A percentile compares a stretch with the other conserved stretches of the same genome.
Conservation (phyloP, 2,797 vertebrate species). For the Neosilurus hyrtlii region DNA sequence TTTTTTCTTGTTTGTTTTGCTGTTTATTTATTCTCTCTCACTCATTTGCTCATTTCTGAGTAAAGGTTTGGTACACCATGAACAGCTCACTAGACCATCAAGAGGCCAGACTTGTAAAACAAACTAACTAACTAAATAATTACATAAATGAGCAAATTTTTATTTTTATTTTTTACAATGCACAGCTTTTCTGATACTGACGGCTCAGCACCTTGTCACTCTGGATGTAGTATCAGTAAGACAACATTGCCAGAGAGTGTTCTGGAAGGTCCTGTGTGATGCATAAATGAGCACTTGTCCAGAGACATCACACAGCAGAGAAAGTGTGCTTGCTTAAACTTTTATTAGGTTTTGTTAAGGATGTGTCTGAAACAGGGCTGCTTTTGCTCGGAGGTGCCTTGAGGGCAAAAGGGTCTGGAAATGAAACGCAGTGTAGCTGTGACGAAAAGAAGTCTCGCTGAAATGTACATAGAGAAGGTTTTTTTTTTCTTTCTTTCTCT, state of each 20-base stretch:
- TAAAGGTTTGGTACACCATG: too few species aligned
- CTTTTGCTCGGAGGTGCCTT: conserved; percentile 58
- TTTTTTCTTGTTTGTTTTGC: too few species aligned
- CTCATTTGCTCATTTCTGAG: too few species aligned
- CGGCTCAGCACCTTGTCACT: neutral
- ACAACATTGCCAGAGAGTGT: neutral
- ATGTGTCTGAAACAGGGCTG: conserved; percentile 42
- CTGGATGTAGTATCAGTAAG: neutral
- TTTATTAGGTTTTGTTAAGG: conserved; percentile 48
- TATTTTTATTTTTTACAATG: neutral
- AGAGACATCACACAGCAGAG: conserved; percentile 27
- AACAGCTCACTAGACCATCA: too few species aligned
- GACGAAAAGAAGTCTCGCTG: conserved; percentile 58
- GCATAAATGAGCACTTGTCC: conserved; percentile 37
- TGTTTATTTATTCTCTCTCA: too few species aligned
- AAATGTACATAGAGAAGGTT: conserved; percentile 43
- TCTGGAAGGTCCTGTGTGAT: conserved; percentile 16
- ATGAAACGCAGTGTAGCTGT: conserved; percentile 32
- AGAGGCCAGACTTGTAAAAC: too few species aligned
- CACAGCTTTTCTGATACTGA: neutral
- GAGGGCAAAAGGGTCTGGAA: conserved; percentile 49
- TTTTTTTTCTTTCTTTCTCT: neutral
- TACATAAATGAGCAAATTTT: too few species aligned
- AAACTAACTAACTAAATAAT: too few species aligned
- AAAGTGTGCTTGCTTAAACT: conserved; percentile 38